Evolutionary conservation across 2,113 vertebrate genomes (phyloP).

Genomic region (Apodemus sylvaticus): DNA sequence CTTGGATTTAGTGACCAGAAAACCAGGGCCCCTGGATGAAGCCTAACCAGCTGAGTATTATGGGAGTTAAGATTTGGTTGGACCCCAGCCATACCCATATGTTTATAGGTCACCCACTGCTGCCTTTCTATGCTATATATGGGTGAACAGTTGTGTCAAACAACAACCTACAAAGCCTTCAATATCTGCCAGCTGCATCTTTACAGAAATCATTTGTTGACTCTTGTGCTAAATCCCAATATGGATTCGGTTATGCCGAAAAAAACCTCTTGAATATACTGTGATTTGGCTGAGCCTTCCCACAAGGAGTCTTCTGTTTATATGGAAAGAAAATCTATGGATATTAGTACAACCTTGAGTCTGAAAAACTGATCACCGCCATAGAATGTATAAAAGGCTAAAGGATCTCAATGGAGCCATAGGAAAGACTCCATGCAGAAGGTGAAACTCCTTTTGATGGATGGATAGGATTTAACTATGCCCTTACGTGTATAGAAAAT

Average conservation of each 20-base stretch:
- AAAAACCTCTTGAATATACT: background rate
- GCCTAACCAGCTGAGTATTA: background rate
- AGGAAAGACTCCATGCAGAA: background rate
- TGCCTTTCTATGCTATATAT: background rate
- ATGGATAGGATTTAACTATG: background rate
- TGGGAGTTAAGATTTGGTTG: background rate
- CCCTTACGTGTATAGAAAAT: background rate
- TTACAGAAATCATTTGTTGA: background rate
- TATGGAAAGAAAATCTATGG: background rate
- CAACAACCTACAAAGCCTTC: background rate
- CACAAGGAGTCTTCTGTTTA: background rate
- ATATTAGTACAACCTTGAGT: background rate
- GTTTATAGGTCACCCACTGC: background rate
- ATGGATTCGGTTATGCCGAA: background rate
- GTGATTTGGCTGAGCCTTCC: background rate
- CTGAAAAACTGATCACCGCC: background rate
- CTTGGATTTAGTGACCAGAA: conserved; percentile 3
- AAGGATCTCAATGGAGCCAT: background rate
- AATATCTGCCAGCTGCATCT: background rate
- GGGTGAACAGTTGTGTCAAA: background rate
- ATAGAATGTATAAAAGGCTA: background rate
- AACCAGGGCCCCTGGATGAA: background rate
- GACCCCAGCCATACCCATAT: background rate
- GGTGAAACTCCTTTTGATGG: background rate
- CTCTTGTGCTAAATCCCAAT: background rate